Percentiles rank a stretch among this genome's conserved stretches.
Evolutionary conservation across 2,113 vertebrate genomes (phyloP).

Genomic region (Aldabrachelys gigantea): DNA sequence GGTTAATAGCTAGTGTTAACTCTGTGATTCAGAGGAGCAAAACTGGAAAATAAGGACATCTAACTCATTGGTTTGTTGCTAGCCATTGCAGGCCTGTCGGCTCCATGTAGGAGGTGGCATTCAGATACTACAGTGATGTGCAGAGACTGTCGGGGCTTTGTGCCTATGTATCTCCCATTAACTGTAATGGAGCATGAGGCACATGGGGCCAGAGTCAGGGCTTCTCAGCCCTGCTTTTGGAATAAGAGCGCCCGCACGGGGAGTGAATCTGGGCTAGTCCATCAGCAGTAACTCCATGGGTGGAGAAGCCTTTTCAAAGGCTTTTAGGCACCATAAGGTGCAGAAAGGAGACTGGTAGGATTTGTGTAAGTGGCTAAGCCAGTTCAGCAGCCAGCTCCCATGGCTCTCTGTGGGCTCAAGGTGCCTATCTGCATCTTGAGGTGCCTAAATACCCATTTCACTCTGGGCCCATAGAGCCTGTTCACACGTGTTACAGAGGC

Average conservation of each 20-base stretch:
- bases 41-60: background rate
- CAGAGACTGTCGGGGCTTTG: background rate
- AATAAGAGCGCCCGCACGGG: background rate
- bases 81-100: too few relatives aligned
- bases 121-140: too few relatives aligned
- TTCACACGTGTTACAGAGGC: background rate
- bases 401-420: background rate
- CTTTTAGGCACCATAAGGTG: background rate
- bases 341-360: background rate
- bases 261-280: background rate
- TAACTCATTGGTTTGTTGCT: background rate
- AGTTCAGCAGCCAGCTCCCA: background rate
- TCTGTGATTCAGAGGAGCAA: background rate
- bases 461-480: background rate
- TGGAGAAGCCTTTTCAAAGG: background rate
- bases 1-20: background rate
- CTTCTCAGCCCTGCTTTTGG: background rate
- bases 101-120: too few relatives aligned
- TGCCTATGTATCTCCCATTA: background rate
- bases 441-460: background rate
- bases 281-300: background rate
- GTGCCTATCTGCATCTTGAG: background rate
- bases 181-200: background rate
- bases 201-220: background rate
- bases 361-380: background rate